These are phyloP conservation scores for Poecile atricapillus DNA, from an alignment of 2,113 vertebrate species.

Conservation along the genomic window DNA sequence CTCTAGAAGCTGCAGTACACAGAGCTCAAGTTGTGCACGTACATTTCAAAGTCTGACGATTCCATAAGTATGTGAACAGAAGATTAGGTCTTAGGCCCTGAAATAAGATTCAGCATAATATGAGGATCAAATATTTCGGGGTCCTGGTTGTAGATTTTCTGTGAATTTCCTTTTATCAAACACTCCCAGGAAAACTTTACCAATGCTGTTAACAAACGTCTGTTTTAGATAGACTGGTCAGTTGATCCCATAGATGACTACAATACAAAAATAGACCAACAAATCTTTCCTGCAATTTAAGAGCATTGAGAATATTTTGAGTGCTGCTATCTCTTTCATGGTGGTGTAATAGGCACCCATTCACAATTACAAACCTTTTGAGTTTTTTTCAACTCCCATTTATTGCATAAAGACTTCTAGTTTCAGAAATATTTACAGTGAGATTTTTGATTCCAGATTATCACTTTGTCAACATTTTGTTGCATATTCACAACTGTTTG, in stretches of 20 bases:
- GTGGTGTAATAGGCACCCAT: neutral
- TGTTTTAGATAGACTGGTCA: neutral
- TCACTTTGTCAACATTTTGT: neutral
- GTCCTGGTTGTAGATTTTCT: neutral
- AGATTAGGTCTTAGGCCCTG: neutral
- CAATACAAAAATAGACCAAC: neutral
- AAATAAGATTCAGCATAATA: neutral
- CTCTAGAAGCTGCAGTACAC: neutral
- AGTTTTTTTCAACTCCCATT: neutral
- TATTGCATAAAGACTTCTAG: neutral
- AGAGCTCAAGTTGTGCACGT: neutral
- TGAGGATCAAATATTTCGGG: neutral
- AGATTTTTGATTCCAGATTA: neutral
- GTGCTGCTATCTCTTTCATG: fast-evolving
- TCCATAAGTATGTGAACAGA: neutral
- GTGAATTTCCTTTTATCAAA: neutral
- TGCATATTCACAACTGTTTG: neutral
- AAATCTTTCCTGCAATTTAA: neutral
- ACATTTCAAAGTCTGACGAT: neutral
- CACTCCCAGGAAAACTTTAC: neutral
- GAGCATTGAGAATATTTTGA: neutral
- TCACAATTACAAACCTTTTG: neutral
- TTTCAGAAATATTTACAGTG: neutral
- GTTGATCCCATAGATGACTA: neutral
- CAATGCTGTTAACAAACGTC: neutral